Base-by-base conservation (phyloP, 2,797 vertebrate genomes). In the Pristis pectinata region DNA sequence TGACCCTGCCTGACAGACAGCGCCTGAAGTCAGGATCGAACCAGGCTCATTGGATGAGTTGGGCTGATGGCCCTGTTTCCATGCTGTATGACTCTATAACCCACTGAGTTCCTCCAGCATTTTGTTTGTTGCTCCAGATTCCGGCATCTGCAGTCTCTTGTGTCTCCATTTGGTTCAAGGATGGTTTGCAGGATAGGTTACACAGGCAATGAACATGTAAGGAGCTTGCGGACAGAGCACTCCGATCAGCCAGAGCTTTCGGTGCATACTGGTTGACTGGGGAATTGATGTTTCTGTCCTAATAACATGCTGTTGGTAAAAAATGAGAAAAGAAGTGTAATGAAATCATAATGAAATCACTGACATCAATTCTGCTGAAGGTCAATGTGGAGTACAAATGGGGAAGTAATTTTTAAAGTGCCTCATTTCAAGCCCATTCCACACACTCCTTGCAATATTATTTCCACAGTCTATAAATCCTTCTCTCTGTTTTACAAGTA, bases 221-320 rank as follows among this genome's bases (percentile, higher is more conserved):
- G 61, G 7, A 44, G 37, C 64, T 41, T 67, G 61, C 67, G 19
- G 59, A 91, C 41, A 4, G 17, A 24, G 34, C 34, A 8, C 59
- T 64, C 15, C 87, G 91, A 91, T 91, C 87, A 91, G 56, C 10
- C 53, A 59, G 34, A 13, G 11, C 83, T 34, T 24, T 80, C 41
- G 44, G 37, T 44, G 82, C 49, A 15, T 9, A 22, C 13, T 59
- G 59, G 7, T 10, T 91, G 61, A 91, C n/a, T 1, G 59, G 87
- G 87, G 37, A 91, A 91, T 64, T 91, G 87, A 64, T 91, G 64
- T 91, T 91, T 67, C 59, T 91, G n/a, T 91, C 87, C 87, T 67
- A 9, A 89, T 37, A 89, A 37, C 56, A 67, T 67, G 87, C 87
- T 67, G 22, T 67, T 24, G 1, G n/a, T 15, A 37, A 41, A 91